Conservation (phyloP, 1,140 invertebrate genomes). For the Hypothenemus hampei region DNA sequence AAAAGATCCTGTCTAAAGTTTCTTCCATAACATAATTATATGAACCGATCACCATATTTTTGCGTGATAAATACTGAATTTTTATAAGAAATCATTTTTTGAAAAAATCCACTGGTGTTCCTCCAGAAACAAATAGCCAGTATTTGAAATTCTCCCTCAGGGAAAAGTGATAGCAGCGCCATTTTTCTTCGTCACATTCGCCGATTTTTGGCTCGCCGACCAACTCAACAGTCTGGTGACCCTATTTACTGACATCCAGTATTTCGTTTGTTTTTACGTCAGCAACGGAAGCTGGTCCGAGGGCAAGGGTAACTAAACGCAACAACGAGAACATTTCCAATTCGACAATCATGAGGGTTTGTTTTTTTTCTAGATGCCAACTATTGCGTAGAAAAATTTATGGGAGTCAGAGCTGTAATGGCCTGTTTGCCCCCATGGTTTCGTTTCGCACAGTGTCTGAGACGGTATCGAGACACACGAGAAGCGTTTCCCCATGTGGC, state of each 20-base stretch:
- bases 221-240: constrained; percentile 92
- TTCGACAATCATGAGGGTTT: not conserved
- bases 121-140: too few species aligned
- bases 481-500: constrained; percentile 93
- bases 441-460: constrained; percentile 93
- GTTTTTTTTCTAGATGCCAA: constrained; percentile 46
- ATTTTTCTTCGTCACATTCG: constrained; percentile 93
- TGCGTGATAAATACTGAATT: too few species aligned
- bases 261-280: constrained; percentile 79
- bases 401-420: constrained; percentile 70
- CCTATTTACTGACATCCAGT: constrained; percentile 91
- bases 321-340: not conserved
- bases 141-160: constrained; percentile 6
- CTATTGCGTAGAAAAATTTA: constrained; percentile 53
- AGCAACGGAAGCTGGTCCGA: constrained; percentile 67
- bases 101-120: too few species aligned
- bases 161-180: constrained; percentile 67
- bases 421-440: constrained; percentile 94
- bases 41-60: too few species aligned
- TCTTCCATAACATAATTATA: too few species aligned
- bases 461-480: constrained; percentile 84
- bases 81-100: too few species aligned
- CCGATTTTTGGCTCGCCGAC: constrained; percentile 99
- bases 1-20: not conserved
- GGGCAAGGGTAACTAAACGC: constrained; percentile 51